phyloP scores from a whole-genome alignment of 1,140 invertebrate species.

The Solenopsis invicta region DNA sequence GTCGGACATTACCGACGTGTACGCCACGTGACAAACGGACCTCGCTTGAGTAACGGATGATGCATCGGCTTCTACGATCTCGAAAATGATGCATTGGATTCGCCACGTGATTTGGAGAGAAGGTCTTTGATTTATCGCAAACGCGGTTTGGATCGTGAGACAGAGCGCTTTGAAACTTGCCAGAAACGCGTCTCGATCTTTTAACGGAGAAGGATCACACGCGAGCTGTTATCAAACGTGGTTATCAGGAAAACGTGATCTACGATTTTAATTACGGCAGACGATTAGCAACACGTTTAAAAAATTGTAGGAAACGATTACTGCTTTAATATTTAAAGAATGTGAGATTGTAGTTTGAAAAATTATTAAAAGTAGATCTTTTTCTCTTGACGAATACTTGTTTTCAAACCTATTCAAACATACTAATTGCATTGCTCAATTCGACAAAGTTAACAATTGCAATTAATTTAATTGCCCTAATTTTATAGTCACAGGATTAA shows the following conservation, averaged over 20 bases:
- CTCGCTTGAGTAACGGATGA: constrained; percentile 59
- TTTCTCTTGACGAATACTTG: neutral
- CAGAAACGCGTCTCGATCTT: neutral
- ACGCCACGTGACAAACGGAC: constrained; percentile 60
- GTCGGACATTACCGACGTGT: constrained; percentile 63
- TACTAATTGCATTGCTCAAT: neutral
- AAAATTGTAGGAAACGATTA: neutral
- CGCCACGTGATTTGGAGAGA: constrained; percentile 38
- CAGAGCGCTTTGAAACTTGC: neutral
- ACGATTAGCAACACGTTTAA: neutral
- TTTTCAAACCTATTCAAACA: neutral
- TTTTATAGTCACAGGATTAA: neutral
- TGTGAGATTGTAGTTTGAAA: neutral
- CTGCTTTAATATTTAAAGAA: neutral
- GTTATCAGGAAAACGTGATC: neutral
- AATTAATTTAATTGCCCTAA: neutral
- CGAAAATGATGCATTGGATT: constrained; percentile 60
- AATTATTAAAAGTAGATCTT: neutral
- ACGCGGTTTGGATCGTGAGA: neutral
- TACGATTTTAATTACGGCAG: neutral
- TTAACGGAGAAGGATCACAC: neutral
- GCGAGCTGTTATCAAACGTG: neutral
- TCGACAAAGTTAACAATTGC: neutral
- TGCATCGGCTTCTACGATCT: constrained; percentile 49
- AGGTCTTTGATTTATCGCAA: constrained; percentile 50